A percentile compares a stretch with the other conserved stretches of the same genome.
Conservation (phyloP, 2,888 invertebrate species). For the Dasysyrphus tricinctus region DNA sequence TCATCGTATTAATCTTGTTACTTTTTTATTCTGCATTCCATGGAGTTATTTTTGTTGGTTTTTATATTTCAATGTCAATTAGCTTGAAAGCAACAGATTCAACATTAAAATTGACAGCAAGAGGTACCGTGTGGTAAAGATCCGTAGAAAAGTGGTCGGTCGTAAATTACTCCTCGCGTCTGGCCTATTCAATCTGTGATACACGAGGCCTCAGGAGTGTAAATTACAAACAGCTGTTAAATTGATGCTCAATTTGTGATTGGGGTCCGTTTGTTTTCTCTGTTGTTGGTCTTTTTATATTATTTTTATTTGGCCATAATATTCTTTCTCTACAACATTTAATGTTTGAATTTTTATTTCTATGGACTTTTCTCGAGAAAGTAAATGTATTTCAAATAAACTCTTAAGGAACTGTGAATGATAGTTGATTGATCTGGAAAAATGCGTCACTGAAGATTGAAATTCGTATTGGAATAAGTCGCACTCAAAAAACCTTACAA, state of each 20-base stretch:
- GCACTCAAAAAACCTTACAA: too few relatives aligned
- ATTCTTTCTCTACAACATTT: background rate
- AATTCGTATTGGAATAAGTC: too few relatives aligned
- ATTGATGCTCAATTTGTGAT: constrained; percentile 56
- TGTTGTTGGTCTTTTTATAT: background rate
- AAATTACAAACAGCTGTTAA: constrained; percentile 65
- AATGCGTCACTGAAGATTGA: too few relatives aligned
- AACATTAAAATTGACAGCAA: constrained; percentile 7
- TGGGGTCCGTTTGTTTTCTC: constrained; percentile 25
- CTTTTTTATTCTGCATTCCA: constrained; percentile 13
- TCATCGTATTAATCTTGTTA: constrained; percentile 44
- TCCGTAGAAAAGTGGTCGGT: background rate
- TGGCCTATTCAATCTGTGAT: background rate
- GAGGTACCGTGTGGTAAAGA: background rate
- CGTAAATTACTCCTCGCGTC: constrained; percentile 6
- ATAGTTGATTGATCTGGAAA: too few relatives aligned
- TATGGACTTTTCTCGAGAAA: too few relatives aligned
- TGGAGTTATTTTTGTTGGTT: constrained; percentile 52
- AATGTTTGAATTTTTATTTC: background rate
- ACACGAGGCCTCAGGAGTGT: constrained; percentile 19
- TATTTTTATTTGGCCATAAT: background rate
- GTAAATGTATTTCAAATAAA: too few relatives aligned
- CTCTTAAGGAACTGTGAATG: too few relatives aligned
- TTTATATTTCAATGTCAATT: constrained; percentile 58
- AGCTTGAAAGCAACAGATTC: constrained; percentile 37